A percentile compares a stretch with the other conserved stretches of the same genome.
Conservation (phyloP, 2,797 vertebrate species). For the Sebastes steindachneri region DNA sequence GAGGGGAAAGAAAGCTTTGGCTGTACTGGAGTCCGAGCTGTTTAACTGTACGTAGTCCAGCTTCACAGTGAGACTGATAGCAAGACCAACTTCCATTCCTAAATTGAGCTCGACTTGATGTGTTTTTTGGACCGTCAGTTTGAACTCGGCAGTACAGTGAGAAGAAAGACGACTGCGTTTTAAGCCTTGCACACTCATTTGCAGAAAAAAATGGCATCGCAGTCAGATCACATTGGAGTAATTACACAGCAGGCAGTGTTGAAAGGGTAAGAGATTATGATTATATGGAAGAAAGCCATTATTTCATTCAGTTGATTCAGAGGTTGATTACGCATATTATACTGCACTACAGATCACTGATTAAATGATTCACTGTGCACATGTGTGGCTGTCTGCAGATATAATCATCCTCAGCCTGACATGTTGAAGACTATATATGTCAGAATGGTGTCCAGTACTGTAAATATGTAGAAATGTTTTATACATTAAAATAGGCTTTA, state of each 20-base stretch:
- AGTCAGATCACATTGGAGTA: constrained; percentile 42
- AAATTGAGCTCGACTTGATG: not conserved
- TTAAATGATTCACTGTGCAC: constrained; percentile 16
- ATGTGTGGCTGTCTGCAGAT: not conserved
- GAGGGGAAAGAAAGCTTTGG: constrained; percentile 29
- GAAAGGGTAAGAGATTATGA: constrained; percentile 45
- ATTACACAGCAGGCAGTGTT: constrained; percentile 40
- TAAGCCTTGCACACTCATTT: constrained; percentile 18
- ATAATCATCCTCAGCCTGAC: not conserved
- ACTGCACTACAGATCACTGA: constrained; percentile 11
- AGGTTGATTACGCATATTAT: constrained; percentile 52
- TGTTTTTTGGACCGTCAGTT: not conserved
- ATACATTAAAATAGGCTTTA: not conserved
- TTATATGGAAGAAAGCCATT: constrained; percentile 35
- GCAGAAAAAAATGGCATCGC: not conserved
- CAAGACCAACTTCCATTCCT: not conserved
- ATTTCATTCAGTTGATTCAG: constrained; percentile 51
- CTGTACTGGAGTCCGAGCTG: constrained; percentile 21
- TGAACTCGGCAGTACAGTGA: not conserved
- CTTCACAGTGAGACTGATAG: constrained; percentile 1
- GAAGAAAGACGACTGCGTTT: not conserved
- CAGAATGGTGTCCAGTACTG: not conserved
- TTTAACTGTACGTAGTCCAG: constrained; percentile 9
- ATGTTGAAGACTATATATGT: not conserved
- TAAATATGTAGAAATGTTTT: not conserved